Percentiles rank a stretch among this genome's conserved stretches.
Evolutionary conservation across 2,113 vertebrate genomes (phyloP).

Genomic region (Octodon degus): DNA sequence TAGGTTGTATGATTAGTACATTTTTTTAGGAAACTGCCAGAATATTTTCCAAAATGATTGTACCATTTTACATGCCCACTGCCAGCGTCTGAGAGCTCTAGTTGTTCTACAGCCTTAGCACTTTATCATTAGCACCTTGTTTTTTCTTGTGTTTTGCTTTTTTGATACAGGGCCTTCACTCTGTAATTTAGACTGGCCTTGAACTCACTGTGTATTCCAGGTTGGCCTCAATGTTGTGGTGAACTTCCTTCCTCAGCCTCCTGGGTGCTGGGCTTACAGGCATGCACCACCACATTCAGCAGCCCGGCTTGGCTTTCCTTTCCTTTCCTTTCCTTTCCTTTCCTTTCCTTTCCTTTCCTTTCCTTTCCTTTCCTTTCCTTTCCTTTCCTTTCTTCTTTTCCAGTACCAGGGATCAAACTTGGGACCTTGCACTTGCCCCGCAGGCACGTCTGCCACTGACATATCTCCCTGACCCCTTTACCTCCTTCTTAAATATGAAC

Average conservation of each 20-base stretch:
- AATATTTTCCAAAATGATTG: conserved; percentile 6
- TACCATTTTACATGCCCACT: neutral
- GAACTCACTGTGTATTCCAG: neutral
- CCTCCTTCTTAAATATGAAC: conserved; percentile 30
- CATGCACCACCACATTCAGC: neutral
- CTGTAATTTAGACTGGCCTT: neutral
- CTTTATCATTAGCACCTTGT: neutral
- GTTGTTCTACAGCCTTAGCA: neutral
- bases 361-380: too few species aligned
- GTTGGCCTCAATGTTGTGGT: neutral
- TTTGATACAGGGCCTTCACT: neutral
- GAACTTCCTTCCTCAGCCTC: neutral
- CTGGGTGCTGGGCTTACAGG: neutral
- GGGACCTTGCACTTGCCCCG: too few species aligned
- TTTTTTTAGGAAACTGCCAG: conserved; percentile 34
- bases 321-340: too few species aligned
- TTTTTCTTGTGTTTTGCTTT: neutral
- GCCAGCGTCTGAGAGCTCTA: neutral
- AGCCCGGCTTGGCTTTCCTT: too few species aligned
- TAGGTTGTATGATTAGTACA: neutral
- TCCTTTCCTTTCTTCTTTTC: too few species aligned
- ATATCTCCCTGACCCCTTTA: too few species aligned
- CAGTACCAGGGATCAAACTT: too few species aligned
- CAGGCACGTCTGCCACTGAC: too few species aligned
- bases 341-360: too few species aligned